Conservation (phyloP, 1,140 invertebrate genomes). For the Bombus waltoni region DNA sequence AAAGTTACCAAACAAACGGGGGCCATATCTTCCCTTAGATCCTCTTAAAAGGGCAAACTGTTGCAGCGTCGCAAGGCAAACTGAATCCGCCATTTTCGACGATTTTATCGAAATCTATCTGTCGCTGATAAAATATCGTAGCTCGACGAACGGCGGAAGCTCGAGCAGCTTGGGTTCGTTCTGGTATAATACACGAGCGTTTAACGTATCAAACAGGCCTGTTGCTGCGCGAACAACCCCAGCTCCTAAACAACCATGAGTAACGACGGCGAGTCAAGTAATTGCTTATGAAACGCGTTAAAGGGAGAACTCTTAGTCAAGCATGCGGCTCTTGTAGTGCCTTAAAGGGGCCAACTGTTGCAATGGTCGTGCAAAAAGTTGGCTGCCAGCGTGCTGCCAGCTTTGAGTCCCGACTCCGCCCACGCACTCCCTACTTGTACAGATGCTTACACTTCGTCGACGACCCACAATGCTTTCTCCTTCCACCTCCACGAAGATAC, state of each 20-base stretch:
- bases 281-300: constrained; percentile 72
- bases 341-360: constrained; percentile 79
- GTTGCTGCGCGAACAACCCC: constrained; percentile 7
- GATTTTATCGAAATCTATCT: constrained; percentile 6
- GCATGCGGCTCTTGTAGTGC: constrained; percentile 63
- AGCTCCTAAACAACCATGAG: not conserved
- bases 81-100: not conserved
- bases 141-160: not conserved
- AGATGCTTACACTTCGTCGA: constrained; percentile 66
- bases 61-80: not conserved
- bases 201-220: not conserved
- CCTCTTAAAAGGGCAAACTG: constrained; percentile 35
- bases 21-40: constrained; percentile 7
- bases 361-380: constrained; percentile 73
- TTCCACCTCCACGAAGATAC: constrained; percentile 51
- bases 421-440: constrained; percentile 54
- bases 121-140: not conserved
- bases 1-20: constrained; percentile 5
- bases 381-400: constrained; percentile 60
- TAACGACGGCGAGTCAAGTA: constrained; percentile 36
- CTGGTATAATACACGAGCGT: not conserved
- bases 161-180: not conserved
- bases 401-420: constrained; percentile 59
- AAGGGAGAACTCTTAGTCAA: constrained; percentile 62
- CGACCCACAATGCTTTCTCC: constrained; percentile 62